Base-by-base conservation (phyloP, 2,113 vertebrate genomes). In the Acrocephalus arundinaceus region DNA sequence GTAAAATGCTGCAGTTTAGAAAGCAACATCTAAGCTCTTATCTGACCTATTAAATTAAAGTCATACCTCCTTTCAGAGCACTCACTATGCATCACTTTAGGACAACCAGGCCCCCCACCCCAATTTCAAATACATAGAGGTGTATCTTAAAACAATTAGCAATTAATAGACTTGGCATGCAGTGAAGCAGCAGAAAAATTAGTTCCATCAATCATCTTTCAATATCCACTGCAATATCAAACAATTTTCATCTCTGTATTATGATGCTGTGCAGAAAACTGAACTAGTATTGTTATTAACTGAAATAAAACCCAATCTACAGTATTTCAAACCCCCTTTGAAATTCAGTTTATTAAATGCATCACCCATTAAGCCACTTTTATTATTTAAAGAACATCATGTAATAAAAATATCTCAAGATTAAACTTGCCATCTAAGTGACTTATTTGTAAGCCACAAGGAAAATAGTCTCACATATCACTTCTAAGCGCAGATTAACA, bases 321-420 rank as follows among this genome's bases (percentile, higher is more conserved):
- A 87, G 66, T 52, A 93, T 75, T 93, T 77, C 68, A 87, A 94
- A 45, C 25, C 55, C 90, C 54, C 89, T 91, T 93, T 94, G 85
- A 96, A 96, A 95, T 85, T 76, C 75, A 87, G 58, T 90, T 89
- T 94, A 85, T 91, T 94, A 95, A 93, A 95, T 0, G 0, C 59
- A 90, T 86, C 43, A 93, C n/a, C 82, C 55, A 91, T 96, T 89
- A 95, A 95, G 41, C 46, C 41, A 89, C 58, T 93, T 97, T 79
- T 62, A 82, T 94, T 97, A 93, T 89, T 95, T 96, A 93, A 93
- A 85, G 57, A 95, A 76, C 49, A 93, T 17, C 22, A 77, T 45
- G 19, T 76, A 90, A 79, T 93, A 90, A 91, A 96, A 90, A 85
- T 33, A 85, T 21, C 73, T 85, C 79, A 89, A 91, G 89, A 90